Base-by-base conservation (phyloP, 2,113 vertebrate genomes). In the Planiliza haematocheilus region DNA sequence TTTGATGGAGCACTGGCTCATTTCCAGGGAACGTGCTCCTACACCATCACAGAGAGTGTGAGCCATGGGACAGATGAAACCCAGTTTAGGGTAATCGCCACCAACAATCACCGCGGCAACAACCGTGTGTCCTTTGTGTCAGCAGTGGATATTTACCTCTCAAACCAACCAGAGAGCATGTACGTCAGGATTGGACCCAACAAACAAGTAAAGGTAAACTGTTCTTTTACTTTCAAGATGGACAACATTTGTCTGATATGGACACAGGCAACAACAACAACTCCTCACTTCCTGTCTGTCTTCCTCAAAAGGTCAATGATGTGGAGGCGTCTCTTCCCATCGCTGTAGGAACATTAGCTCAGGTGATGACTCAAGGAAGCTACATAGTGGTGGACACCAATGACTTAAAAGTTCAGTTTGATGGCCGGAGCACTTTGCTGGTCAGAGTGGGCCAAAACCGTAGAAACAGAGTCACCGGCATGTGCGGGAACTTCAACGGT, bases 11-110 rank as follows among this genome's bases (percentile, higher is more conserved):
- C 91, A 1, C 8, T 95, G 41, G 81, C 86, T 17, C 91, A 94
- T 84, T 91, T 94, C 48, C 86, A 93, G 87, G 94, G 95, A 5
- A 91, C 91, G 37, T 95, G 95, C n/a, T 85, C 90, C 18, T 95
- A 95, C 8, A 51, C 88, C 65, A 77, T 95, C 13, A 5, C 90
- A 7, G 76, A 88, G 51, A 90, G 90, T 1, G 46, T 46, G 8
- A 75, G 7, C 10, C 24, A 74, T 0, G 13, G 12, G 4, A 48
- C 37, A 1, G 79, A 61, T 4, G 72, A 77, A 17, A 76, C 80
- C 0, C 62, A 68, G 49, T 94, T 93, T 60, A 75, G 45, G 0
- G 77, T 92, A 7, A 80, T 79, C 10, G 88, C 88, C 6, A 89
- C 89, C 14, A 94, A 92, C 49, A 83, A 82, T 37, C 88, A 90